phyloP scores from a whole-genome alignment of 2,797 vertebrate genomes.

The Rhinoraja longicauda region DNA sequence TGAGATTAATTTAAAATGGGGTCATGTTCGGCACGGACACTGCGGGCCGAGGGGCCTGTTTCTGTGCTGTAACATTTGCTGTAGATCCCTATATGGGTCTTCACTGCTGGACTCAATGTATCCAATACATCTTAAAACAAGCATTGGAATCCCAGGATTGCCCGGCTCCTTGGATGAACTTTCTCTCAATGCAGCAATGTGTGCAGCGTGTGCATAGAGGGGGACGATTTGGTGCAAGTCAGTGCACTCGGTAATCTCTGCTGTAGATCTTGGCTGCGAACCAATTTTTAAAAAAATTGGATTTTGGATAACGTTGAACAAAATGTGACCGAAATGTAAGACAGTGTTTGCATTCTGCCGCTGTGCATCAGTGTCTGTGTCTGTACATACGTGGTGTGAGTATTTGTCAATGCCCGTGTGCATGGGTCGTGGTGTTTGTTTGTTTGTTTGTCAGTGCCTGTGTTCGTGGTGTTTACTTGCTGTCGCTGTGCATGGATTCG shows the following conservation, averaged over 20 bases:
- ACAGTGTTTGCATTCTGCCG: too few relatives aligned
- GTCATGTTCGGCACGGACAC: too few relatives aligned
- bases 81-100: not conserved
- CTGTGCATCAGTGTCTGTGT: too few relatives aligned
- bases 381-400: too few relatives aligned
- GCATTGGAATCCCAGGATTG: not conserved
- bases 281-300: not conserved
- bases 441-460: too few relatives aligned
- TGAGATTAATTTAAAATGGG: too few relatives aligned
- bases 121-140: not conserved
- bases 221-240: conserved; percentile 27
- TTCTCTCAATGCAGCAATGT: not conserved
- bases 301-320: not conserved
- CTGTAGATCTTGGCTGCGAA: conserved; percentile 1
- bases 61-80: too few relatives aligned
- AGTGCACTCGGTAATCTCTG: conserved; percentile 4
- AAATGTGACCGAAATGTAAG: not conserved
- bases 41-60: too few relatives aligned
- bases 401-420: too few relatives aligned
- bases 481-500: too few relatives aligned
- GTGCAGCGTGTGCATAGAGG: not conserved
- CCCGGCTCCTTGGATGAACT: not conserved
- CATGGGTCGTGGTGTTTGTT: too few relatives aligned
- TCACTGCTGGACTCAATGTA: not conserved
- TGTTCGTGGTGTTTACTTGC: too few relatives aligned